Percentiles rank a stretch among this genome's conserved stretches.
phyloP scores from a whole-genome alignment of 2,797 vertebrate genomes.

The Diglossa cyanea region DNA sequence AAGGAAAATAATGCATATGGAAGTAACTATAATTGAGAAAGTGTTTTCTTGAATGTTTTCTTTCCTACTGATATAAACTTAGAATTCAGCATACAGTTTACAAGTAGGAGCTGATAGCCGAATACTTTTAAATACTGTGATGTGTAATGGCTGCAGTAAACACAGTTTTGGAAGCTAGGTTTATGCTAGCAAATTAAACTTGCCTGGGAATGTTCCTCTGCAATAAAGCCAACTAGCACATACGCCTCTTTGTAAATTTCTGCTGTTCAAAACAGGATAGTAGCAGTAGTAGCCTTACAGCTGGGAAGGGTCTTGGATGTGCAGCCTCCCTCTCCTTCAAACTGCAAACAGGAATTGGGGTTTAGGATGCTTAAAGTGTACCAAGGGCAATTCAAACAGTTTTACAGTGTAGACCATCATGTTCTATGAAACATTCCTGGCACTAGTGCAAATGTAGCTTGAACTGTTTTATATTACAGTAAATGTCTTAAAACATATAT shows the following conservation, averaged over 20 bases:
- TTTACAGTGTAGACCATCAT: not conserved
- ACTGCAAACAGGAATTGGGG: not conserved
- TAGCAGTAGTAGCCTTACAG: not conserved
- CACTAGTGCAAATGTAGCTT: not conserved
- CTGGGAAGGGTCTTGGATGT: not conserved
- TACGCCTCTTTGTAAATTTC: not conserved
- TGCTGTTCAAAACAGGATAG: not conserved
- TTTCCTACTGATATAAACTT: not conserved
- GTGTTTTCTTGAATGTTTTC: not conserved
- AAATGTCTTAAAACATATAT: not conserved
- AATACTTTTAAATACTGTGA: slow-evolving; percentile 39
- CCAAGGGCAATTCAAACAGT: accelerated
- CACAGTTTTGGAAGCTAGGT: not conserved
- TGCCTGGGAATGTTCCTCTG: not conserved
- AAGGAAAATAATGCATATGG: not conserved
- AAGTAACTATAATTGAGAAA: not conserved
- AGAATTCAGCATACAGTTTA: not conserved
- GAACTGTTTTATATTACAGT: not conserved
- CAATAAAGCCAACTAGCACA: not conserved
- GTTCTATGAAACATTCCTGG: not conserved
- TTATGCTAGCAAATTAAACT: slow-evolving; percentile 21
- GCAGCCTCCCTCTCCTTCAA: not conserved
- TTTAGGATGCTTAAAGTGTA: not conserved
- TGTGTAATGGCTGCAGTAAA: slow-evolving; percentile 28
- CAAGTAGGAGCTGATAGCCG: not conserved